These are phyloP conservation scores for Neostethus bicornis DNA, from an alignment of 2,797 vertebrate species.

Conservation along the genomic window DNA sequence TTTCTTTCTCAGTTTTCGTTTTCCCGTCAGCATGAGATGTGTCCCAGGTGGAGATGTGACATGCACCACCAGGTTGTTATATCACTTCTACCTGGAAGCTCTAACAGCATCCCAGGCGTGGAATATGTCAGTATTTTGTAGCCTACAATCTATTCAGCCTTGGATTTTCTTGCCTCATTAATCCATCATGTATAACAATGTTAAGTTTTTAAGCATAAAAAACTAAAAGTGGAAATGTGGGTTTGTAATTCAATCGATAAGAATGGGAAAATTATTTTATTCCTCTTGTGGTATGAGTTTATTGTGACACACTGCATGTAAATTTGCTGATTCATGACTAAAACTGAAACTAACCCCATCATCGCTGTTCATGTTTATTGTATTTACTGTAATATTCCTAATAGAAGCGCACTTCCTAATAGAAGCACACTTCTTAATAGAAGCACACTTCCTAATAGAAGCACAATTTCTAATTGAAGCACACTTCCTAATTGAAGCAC, in stretches of 20 bases:
- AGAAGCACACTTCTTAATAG: too few species aligned
- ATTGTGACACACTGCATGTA: too few species aligned
- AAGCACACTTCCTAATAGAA: too few species aligned
- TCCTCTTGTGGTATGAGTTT: too few species aligned
- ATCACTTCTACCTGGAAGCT: slow-evolving; percentile 14
- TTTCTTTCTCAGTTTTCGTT: slow-evolving; percentile 10
- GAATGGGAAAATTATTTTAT: too few species aligned
- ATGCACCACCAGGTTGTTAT: slow-evolving; percentile 7
- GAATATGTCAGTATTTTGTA: not conserved
- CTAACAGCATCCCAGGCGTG: slow-evolving; percentile 15
- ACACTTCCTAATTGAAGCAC: too few species aligned
- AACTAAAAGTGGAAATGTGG: not conserved
- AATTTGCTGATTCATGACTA: too few species aligned
- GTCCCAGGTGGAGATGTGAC: slow-evolving; percentile 28
- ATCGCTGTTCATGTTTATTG: too few species aligned
- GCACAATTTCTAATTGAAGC: too few species aligned
- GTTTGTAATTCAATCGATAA: not conserved
- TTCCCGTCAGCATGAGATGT: slow-evolving; percentile 12
- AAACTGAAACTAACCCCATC: too few species aligned
- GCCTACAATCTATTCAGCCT: slow-evolving; percentile 12
- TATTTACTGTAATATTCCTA: too few species aligned
- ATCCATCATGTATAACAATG: not conserved
- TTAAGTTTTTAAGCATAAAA: not conserved
- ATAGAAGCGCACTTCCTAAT: too few species aligned
- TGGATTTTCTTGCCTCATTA: slow-evolving; percentile 15